Base-by-base conservation (phyloP, 92 coral and sea anemone genomes). In the Pocillopora grandis region DNA sequence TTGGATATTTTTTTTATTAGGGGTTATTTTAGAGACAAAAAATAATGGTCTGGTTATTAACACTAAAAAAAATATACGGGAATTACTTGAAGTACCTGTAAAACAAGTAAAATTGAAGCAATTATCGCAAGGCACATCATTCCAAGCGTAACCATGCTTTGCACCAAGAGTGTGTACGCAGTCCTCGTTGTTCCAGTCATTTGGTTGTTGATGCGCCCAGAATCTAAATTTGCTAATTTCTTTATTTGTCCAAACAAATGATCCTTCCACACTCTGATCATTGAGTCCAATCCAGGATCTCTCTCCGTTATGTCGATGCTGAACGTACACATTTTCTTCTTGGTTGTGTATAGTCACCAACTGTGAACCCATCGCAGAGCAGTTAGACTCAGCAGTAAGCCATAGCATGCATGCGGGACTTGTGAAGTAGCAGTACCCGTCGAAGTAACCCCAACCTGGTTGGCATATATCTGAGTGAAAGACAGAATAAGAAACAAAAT, bases 21-120 rank as follows among this genome's bases (percentile, higher is more conserved):
- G 8, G 13, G 13, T 59, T 5, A 59, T 59, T 59, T 4, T 4
- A 5, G 62, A 59, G 10, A 4, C 62, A 59, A 10, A 1, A 58
- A 58, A 58, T 58, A 58, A 58, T 13, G 14, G 1, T 58, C 12
- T 16, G 18, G 4, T 2, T 12, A 61, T 7, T n/a, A 12, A 2
- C 18, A 9, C 11, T 3, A 3, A 16, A 3, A 61, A 61, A 3
- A 61, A 61, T 13, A 3, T n/a, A 12, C 18, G 1, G 18, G 18
- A 1, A 61, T 3, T 0, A 61, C 5, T 10, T 64, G 10, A 14
- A n/a, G 9, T 18, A 64, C 68, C 68, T 64, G 33, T 64, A 64
- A n/a, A 64, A 64, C 68, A 64, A n/a, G 68, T 64, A 64, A n/a
- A 64, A 12, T 64, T 64, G 33, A 18, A 64, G 66, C 66, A 62